Base-by-base conservation (phyloP, 2,888 invertebrate species). In the Tenthredo mesomela region DNA sequence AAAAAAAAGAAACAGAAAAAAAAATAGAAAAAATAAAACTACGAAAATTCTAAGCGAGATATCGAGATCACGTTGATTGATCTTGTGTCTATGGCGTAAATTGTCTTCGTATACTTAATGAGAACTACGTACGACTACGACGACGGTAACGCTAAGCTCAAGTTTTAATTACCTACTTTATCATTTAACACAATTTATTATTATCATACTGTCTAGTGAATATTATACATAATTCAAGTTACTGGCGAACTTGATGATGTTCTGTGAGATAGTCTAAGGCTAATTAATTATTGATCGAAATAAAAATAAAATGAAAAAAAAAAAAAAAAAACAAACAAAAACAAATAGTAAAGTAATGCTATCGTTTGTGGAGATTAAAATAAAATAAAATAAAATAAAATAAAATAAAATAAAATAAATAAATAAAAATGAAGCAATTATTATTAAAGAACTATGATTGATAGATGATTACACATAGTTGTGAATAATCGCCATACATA, bases 211-310 rank as follows among this genome's bases (percentile, higher is more conserved):
- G 40, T 80, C 40, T 80, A 80, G 80, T 80, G 61, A 80, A 40
- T 61, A 80, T 77, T 61, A 61, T 40, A 40, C 37, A 10, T 40
- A 61, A 40, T 40, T 80, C 80, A 61, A 58, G 80, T 82, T 82
- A 70, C 67, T 47, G 67, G 82, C 18, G 43, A 67, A 82, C 47
- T 50, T 80, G 54, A 54, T 58, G 70, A 82, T 82, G 67, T 70
- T 82, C 82, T 82, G 82, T 82, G 82, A 82, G 82, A 82, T 82
- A 82, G 61, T 65, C 37, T 82, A 67, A 67, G 29, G 25, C 40
- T 82, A 47, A 82, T 67, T 82, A 47, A 82, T 67, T 37, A n/a
- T 61, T 61, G 37, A 70, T 70, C 43, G 33, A 37, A 77, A 61
- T 40, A 61, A 21, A 61, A 12, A 10, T 40, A 40, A 21, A 33